Base-by-base conservation (phyloP, 2,797 vertebrate species). In the Antrozous pallidus region DNA sequence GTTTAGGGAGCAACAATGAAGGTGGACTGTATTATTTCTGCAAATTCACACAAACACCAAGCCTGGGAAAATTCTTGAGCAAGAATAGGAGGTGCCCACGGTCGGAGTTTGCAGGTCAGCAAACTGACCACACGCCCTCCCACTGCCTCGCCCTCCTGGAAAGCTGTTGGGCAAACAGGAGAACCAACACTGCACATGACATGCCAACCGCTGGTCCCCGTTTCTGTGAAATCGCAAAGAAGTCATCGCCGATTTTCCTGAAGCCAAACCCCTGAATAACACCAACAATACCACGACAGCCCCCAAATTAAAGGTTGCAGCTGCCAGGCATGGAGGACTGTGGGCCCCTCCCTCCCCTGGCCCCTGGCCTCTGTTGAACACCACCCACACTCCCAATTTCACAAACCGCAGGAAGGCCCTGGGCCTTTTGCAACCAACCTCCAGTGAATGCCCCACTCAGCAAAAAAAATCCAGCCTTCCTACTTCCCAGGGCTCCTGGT, bases 51-150 rank as follows among this genome's bases (percentile, higher is more conserved):
- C 38, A 88, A 8, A 36, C 63, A 71, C 18, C 5, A 33, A 78
- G 94, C 95, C 92, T 96, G 96, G 95, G 95, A 94, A 95, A 90
- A 80, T n/a, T 89, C 93, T 81, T 90, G 38, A 91, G 89, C 89
- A 84, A 95, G 69, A 83, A 14, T 4, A 4, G 18, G 11, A 75
- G 77, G 49, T 3, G 11, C 77, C 75, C n/a, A 31, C 16, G 0
- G 31, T 24, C 2, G 22, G 33, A 24, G 51, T n/a, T 13, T 47
- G 31, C 58, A 85, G 88, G 49, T 93, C 84, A 83, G 88, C 95
- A 73, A 14, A 20, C 56, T 88, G 77, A 88, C 96, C 95, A 14
- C 94, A 49, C 12, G 31, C 58, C 67, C 87, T 36, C 20, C 80
- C 56, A 8, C n/a, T 4, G 28, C 77, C 91, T 56, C 4, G 3